Conservation (phyloP, 2,113 vertebrate species). For the Vidua chalybeata region DNA sequence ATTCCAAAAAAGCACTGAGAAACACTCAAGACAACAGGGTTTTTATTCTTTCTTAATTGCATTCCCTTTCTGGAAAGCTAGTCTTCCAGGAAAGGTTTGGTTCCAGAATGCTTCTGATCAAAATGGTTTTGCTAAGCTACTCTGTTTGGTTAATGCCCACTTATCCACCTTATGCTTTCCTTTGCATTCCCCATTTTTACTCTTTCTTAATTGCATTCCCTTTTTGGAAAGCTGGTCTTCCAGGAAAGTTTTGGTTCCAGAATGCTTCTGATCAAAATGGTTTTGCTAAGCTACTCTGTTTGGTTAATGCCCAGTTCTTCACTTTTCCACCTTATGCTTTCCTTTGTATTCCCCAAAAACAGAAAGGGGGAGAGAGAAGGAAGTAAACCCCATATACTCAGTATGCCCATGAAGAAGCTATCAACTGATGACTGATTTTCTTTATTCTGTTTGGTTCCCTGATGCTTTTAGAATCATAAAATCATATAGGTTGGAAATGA, state of each 20-base stretch:
- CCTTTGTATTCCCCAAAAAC: neutral
- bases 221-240: neutral
- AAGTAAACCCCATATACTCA: neutral
- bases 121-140: neutral
- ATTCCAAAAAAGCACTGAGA: neutral
- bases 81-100: neutral
- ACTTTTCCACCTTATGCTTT: neutral
- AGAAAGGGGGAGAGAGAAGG: rapidly evolving
- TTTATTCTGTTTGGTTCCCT: neutral
- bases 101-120: neutral
- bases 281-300: neutral
- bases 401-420: neutral
- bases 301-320: neutral
- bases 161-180: neutral
- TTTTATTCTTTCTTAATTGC: neutral
- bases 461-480: neutral
- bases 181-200: neutral
- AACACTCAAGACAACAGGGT: neutral
- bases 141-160: neutral
- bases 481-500: neutral
- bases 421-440: neutral
- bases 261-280: neutral
- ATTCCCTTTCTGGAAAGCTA: neutral
- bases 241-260: neutral
- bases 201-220: neutral